Conservation (phyloP, 2,888 invertebrate genomes). For the Aporophyla lueneburgensis region DNA sequence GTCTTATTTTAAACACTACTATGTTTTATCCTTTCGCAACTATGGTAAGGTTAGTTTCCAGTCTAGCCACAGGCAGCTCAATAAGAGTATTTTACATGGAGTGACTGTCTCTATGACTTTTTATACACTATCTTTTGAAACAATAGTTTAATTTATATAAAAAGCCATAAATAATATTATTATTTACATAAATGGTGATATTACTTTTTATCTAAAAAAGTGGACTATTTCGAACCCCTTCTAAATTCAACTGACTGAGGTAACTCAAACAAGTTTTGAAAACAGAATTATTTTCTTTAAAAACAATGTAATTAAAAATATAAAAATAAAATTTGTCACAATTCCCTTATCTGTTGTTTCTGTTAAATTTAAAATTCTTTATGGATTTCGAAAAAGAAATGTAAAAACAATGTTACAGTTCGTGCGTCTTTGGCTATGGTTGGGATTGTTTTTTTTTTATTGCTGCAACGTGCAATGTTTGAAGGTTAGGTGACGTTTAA, state of each 20-base stretch:
- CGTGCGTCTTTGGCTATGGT: slow-evolving; percentile 20
- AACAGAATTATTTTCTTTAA: neutral
- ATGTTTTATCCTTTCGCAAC: too few relatives aligned
- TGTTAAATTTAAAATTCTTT: neutral
- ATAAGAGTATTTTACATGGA: too few relatives aligned
- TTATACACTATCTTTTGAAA: neutral
- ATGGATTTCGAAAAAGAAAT: neutral
- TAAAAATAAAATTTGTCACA: slow-evolving; percentile 24
- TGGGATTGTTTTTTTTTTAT: neutral
- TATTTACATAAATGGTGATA: neutral
- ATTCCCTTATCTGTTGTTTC: slow-evolving; percentile 7
- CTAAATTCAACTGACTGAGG: neutral
- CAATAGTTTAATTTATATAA: neutral
- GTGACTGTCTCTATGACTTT: too few relatives aligned
- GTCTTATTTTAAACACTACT: neutral
- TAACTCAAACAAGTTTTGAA: neutral
- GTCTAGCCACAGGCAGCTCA: too few relatives aligned
- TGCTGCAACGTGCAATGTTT: neutral
- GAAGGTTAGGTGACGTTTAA: neutral
- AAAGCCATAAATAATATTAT: neutral
- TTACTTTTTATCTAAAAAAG: neutral
- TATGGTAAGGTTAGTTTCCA: too few relatives aligned
- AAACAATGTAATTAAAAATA: neutral
- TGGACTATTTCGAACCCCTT: neutral
- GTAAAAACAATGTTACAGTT: slow-evolving; percentile 23